Evolutionary conservation across 2,888 invertebrate genomes (phyloP), one percentile per base, ranked within the genome.

Genomic region (Trissonchulus latispiculum): DNA sequence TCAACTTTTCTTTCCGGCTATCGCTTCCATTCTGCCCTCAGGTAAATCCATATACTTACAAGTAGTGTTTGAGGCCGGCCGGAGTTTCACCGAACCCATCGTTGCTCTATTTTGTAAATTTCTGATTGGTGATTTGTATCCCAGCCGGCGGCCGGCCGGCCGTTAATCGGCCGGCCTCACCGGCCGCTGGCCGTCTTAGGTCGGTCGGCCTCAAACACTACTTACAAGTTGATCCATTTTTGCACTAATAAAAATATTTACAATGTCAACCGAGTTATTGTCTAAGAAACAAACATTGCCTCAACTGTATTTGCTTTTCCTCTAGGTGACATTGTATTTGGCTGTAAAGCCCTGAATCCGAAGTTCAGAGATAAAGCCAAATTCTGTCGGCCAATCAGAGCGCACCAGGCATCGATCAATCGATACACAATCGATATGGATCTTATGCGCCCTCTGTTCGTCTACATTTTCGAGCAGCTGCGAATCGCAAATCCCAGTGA

Each of bases 1-100:
- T 15, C 84, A 86, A 74, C 76, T 86, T 71, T 88, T 87, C 82
- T 86, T 88, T 80, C 87, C 87, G 1, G 85, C 86, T 70, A 84
- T 87, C 31, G 81, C 76, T 3, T 76, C 78, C 28, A 72, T 78
- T 28, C 76, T 76, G 2, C 75, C 77, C 8, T 77, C 78, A 61
- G 78, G 79, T 66, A 73, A 75, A 36, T n/a, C 18, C 18, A n/a
- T 59, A 59, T 59, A n/a, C 59, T 18, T 59, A 59, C n/a, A 59
- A n/a, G n/a, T n/a, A n/a, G n/a, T n/a, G n/a, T n/a, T n/a, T n/a
- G n/a, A n/a, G n/a, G n/a, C n/a, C n/a, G n/a, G 59, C 18, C 59
- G 59, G 59, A n/a, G 59, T 59, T 59, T 23, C 59, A n/a, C 59
- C 59, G 59, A 23, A n/a, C 59, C 59, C 59, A 18, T 59, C 59